Evolutionary conservation across 2,888 invertebrate species (phyloP).

Genomic region (Labia minor): DNA sequence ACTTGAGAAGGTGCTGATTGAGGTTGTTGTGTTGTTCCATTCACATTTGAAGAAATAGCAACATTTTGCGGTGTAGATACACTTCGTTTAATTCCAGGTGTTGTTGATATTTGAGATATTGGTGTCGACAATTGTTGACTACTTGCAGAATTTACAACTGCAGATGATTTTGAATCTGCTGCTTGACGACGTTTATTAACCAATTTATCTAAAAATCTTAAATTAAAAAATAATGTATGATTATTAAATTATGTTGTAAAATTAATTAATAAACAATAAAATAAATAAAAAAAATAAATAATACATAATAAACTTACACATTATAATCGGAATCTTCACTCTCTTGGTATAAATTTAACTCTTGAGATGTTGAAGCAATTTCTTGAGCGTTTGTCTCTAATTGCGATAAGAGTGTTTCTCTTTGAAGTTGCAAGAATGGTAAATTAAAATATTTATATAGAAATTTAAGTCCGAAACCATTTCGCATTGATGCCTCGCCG

Average conservation of each 20-base stretch:
- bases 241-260: background rate
- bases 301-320: slow-evolving; percentile 33
- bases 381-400: slow-evolving; percentile 76
- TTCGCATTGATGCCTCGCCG: slow-evolving; percentile 88
- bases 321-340: slow-evolving; percentile 63
- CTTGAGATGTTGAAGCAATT: slow-evolving; percentile 60
- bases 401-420: slow-evolving; percentile 69
- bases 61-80: slow-evolving; percentile 27
- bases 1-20: background rate
- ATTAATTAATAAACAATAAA: background rate
- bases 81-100: slow-evolving; percentile 22
- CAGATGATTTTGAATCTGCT: slow-evolving; percentile 49
- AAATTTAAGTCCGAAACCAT: slow-evolving; percentile 85
- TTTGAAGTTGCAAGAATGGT: slow-evolving; percentile 83
- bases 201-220: slow-evolving; percentile 57
- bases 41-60: slow-evolving; percentile 27
- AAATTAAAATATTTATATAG: slow-evolving; percentile 91
- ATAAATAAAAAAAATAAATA: background rate
- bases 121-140: slow-evolving; percentile 18
- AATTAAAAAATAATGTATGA: background rate
- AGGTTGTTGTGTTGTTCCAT: background rate
- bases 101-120: slow-evolving; percentile 22
- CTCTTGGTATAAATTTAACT: slow-evolving; percentile 63
- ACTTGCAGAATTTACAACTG: background rate
- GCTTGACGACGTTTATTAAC: slow-evolving; percentile 62